Evolutionary conservation across 2,113 vertebrate genomes (phyloP), one percentile per base, ranked within the genome.

Genomic region (Gavia stellata): DNA sequence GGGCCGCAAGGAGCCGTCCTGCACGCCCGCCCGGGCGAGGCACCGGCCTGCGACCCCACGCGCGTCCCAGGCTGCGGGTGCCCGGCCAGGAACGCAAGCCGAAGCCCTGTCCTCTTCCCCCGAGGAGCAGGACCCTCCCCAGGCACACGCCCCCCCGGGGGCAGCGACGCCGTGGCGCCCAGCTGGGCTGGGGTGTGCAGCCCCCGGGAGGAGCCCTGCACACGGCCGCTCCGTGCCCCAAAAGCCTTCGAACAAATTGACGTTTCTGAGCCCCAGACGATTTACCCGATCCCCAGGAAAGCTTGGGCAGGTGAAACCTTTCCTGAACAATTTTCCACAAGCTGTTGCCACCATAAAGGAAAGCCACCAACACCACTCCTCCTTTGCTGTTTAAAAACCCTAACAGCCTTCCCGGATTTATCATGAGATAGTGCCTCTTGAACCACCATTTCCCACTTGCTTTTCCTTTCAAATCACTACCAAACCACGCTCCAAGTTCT

Each of bases 41-140:
- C 55, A 21, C 55, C 34, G 45, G 50, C 47, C 80, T 7, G 62
- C 29, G 21, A 12, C 42, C 10, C 58, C 63, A 0, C 9, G 36
- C 47, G 2, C 12, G 14, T 5, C 78, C 31, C 29, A 12, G n/a
- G 31, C 17, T 7, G 71, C n/a, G 38, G 24, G 28, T 31, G 38
- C 29, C 42, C 45, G 45, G 21, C 66, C 55, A 2, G 36, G 67
- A 66, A 15, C 34, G 6, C 26, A 12, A 20, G 29, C 6, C 53
- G 7, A 62, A 4, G 4, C 16, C 14, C 56, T 1, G 23, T 26
- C 6, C 36, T 6, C 47, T 1, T 14, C 65, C 0, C 20, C 11
- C 4, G 10, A 20, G 49, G 31, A 34, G 52, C 72, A 9, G 44
- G 79, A 56, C 9, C 24, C 45, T 31, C 58, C 23, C 63, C 58